phyloP scores from a whole-genome alignment of 2,888 invertebrate genomes.

The Drosophila anomalata region DNA sequence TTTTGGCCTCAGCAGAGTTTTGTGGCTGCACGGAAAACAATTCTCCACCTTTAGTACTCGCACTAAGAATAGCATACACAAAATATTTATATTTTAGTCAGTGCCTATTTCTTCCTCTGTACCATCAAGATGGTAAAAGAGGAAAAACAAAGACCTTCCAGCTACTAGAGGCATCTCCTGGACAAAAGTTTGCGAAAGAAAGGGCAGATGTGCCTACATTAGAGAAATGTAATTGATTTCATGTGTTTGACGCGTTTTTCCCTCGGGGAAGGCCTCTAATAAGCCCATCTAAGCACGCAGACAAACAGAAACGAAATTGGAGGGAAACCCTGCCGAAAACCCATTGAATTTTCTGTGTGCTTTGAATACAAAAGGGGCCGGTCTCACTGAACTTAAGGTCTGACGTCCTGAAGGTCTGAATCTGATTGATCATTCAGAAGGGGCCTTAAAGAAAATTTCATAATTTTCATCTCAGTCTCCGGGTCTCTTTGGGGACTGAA shows the following conservation, averaged over 20 bases:
- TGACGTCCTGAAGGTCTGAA: not conserved
- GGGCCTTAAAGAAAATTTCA: slow-evolving; percentile 15
- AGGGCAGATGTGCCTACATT: slow-evolving; percentile 28
- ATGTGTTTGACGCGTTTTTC: slow-evolving; percentile 72
- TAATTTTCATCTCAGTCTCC: slow-evolving; percentile 4
- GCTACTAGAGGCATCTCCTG: slow-evolving; percentile 39
- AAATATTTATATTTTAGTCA: slow-evolving; percentile 9
- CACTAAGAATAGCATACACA: slow-evolving; percentile 10
- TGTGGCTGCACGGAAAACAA: slow-evolving; percentile 9
- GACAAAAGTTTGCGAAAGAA: not conserved
- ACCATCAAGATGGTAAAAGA: slow-evolving; percentile 8
- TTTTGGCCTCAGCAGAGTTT: slow-evolving; percentile 51
- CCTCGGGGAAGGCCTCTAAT: slow-evolving; percentile 52
- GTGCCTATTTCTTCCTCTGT: not conserved
- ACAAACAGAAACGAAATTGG: slow-evolving; percentile 31
- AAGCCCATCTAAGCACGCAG: slow-evolving; percentile 65
- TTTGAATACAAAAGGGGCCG: slow-evolving; percentile 19
- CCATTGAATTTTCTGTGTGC: slow-evolving; percentile 29
- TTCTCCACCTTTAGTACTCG: slow-evolving; percentile 12
- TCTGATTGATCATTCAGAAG: slow-evolving; percentile 32
- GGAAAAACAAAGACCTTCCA: slow-evolving; percentile 2
- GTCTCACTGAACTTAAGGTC: not conserved
- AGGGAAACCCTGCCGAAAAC: slow-evolving; percentile 19
- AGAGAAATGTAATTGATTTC: slow-evolving; percentile 68
- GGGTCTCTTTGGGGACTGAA: not conserved